phyloP scores from a whole-genome alignment of 2,113 vertebrate genomes.

The Chloebia gouldiae region DNA sequence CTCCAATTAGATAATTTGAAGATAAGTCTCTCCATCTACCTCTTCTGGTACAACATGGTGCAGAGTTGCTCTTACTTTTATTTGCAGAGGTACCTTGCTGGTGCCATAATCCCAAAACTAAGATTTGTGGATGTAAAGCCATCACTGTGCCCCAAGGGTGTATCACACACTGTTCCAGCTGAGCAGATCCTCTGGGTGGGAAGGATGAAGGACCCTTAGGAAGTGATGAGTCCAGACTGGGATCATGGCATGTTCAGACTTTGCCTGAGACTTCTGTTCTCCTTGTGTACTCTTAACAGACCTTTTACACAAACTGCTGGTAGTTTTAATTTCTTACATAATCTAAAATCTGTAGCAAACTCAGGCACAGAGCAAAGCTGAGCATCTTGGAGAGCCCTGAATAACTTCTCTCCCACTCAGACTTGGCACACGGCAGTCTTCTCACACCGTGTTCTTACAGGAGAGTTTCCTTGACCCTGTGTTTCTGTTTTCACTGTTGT shows the following conservation, averaged over 20 bases:
- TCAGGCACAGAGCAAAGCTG: neutral
- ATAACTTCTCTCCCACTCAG: slow-evolving; percentile 12
- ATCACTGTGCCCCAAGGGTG: neutral
- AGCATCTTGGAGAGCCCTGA: neutral
- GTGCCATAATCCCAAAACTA: neutral
- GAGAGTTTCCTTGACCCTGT: neutral
- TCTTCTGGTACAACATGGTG: neutral
- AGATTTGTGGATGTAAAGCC: neutral
- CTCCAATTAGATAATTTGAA: neutral
- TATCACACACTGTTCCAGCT: neutral
- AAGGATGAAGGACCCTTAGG: neutral
- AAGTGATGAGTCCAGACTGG: neutral
- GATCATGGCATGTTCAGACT: neutral
- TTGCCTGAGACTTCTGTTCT: neutral
- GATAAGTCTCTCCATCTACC: neutral
- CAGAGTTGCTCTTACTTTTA: neutral
- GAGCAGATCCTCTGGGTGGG: neutral
- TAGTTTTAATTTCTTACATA: neutral
- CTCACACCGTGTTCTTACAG: neutral
- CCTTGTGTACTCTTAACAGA: neutral
- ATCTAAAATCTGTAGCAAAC: neutral
- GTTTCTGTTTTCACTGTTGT: neutral
- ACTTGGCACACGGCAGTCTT: neutral
- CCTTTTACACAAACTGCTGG: neutral
- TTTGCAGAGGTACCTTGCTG: neutral